Evolutionary conservation across 2,888 invertebrate genomes (phyloP).

Genomic region (Sarcophaga caerulescens): DNA sequence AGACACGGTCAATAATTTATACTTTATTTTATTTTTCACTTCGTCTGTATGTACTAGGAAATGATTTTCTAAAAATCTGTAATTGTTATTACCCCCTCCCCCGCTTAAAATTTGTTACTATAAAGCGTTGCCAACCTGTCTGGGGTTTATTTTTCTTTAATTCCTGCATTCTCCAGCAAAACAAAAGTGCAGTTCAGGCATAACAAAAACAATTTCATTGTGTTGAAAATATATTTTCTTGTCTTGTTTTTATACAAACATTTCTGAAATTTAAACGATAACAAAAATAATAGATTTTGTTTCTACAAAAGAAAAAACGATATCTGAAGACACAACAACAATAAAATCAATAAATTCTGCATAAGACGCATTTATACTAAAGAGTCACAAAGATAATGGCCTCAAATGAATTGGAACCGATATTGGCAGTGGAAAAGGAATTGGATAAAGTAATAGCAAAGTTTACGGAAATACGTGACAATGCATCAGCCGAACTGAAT

Average conservation of each 20-base stretch:
- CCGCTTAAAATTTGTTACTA: neutral
- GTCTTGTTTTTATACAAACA: constrained; percentile 10
- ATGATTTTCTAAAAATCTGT: too few relatives aligned
- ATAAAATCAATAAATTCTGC: neutral
- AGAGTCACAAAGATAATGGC: constrained; percentile 28
- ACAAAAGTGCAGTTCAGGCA: constrained; percentile 14
- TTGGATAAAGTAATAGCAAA: constrained; percentile 80
- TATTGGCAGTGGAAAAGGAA: constrained; percentile 80
- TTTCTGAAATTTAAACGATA: constrained; percentile 2
- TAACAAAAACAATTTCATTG: constrained; percentile 47
- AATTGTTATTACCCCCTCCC: too few relatives aligned
- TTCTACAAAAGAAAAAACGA: neutral
- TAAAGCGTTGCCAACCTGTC: constrained; percentile 15
- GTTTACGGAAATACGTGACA: constrained; percentile 79
- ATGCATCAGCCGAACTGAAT: constrained; percentile 76
- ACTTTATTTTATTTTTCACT: too few relatives aligned
- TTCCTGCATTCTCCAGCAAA: neutral
- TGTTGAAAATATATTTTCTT: constrained; percentile 20
- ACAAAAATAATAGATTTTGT: constrained; percentile 22
- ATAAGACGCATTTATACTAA: neutral
- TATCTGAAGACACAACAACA: neutral
- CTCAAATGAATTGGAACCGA: constrained; percentile 77
- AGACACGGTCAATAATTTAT: too few relatives aligned
- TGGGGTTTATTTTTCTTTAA: neutral
- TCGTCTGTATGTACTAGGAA: too few relatives aligned